Evolutionary conservation across 2,113 vertebrate species (phyloP).

Genomic region (Lagopus leucura): DNA sequence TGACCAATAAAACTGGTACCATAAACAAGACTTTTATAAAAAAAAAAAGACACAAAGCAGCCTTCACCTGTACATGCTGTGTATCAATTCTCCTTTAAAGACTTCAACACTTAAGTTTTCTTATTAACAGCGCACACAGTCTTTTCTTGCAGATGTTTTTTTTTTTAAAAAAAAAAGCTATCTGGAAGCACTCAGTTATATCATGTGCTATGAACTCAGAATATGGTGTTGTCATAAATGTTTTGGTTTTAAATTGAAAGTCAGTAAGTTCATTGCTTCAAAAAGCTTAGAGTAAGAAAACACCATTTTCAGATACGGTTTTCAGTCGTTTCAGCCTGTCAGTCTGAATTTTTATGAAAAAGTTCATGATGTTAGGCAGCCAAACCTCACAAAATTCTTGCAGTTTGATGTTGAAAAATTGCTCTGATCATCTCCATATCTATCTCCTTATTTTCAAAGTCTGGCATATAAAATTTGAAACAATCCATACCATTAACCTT

Average conservation of each 20-base stretch:
- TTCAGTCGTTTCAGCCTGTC: not conserved
- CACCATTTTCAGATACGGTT: not conserved
- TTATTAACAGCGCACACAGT: not conserved
- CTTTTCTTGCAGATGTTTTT: not conserved
- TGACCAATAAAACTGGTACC: not conserved
- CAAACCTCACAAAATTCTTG: not conserved
- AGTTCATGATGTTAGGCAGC: not conserved
- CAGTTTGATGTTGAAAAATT: slow-evolving; percentile 2
- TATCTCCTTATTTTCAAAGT: not conserved
- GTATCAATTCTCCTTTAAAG: not conserved
- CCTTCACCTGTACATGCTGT: not conserved
- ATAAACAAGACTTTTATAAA: not conserved
- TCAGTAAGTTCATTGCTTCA: not conserved
- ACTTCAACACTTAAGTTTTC: not conserved
- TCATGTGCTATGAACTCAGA: not conserved
- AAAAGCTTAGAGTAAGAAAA: not conserved
- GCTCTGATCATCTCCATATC: not conserved
- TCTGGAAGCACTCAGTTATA: not conserved
- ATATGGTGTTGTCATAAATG: not conserved
- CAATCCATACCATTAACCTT: slow-evolving; percentile 3
- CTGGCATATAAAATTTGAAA: slow-evolving; percentile 26
- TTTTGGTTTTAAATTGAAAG: not conserved
- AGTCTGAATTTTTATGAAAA: not conserved
- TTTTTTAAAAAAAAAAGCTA: not conserved
- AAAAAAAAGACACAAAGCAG: not conserved